Conservation (phyloP, 1,140 invertebrate species). For the Diprion similis region DNA sequence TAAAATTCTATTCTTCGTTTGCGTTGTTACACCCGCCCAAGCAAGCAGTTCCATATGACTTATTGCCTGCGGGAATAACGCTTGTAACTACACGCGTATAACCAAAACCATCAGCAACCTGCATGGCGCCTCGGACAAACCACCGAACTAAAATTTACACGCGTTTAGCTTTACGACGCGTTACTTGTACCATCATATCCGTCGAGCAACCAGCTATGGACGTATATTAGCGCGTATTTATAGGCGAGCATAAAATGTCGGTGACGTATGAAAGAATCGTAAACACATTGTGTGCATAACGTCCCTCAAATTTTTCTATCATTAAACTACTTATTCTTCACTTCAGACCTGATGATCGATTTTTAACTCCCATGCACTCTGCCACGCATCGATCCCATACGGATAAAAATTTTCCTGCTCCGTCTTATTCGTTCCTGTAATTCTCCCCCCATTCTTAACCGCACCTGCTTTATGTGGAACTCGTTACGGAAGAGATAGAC, state of each 20-base stretch:
- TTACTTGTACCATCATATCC: neutral
- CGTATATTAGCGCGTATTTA: constrained; percentile 17
- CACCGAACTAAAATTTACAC: neutral
- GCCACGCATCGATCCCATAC: neutral
- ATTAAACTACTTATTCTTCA: neutral
- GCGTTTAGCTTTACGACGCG: constrained; percentile 13
- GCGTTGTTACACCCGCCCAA: neutral
- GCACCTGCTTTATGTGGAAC: too few species aligned
- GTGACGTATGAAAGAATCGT: constrained; percentile 17
- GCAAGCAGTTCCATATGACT: constrained; percentile 1
- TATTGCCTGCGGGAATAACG: neutral
- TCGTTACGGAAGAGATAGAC: too few species aligned
- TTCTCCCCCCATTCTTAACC: too few species aligned
- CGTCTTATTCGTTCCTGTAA: too few species aligned
- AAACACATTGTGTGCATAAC: constrained; percentile 18
- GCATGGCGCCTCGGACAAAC: neutral
- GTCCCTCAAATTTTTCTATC: neutral
- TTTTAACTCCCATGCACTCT: neutral
- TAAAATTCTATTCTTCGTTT: neutral
- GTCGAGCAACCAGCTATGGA: neutral
- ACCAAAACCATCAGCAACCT: neutral
- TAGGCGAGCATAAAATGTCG: constrained; percentile 23
- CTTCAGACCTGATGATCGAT: neutral
- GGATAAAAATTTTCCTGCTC: neutral
- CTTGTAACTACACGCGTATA: constrained; percentile 1